phyloP scores from a whole-genome alignment of 2,888 invertebrate species.

The Hyles lineata region DNA sequence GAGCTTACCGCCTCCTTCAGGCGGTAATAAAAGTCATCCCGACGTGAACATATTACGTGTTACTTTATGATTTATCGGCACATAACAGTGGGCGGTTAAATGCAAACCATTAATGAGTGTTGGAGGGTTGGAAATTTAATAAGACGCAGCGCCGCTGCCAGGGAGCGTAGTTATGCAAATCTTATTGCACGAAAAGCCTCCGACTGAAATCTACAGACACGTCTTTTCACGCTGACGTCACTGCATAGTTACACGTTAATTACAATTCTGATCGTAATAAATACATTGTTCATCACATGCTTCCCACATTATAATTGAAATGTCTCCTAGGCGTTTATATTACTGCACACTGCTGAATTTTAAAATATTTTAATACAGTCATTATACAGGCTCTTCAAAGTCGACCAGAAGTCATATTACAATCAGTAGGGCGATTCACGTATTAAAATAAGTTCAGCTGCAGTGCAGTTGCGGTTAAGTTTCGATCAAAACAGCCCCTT shows the following conservation, averaged over 20 bases:
- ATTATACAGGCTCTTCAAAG: too few species aligned
- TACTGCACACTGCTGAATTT: too few species aligned
- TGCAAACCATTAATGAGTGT: slow-evolving; percentile 83
- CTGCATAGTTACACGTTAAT: background rate
- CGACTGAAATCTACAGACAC: slow-evolving; percentile 56
- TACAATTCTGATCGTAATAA: background rate
- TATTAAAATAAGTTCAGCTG: too few species aligned
- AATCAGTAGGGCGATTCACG: too few species aligned
- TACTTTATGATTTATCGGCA: slow-evolving; percentile 79
- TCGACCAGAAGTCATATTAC: background rate
- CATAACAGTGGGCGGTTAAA: slow-evolving; percentile 80
- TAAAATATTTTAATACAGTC: too few species aligned
- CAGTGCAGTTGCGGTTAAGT: too few species aligned
- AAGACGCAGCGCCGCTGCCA: slow-evolving; percentile 77
- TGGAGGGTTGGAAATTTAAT: slow-evolving; percentile 82
- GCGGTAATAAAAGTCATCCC: slow-evolving; percentile 71
- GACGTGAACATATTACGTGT: slow-evolving; percentile 31
- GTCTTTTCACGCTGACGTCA: slow-evolving; percentile 37
- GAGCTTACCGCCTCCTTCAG: slow-evolving; percentile 69
- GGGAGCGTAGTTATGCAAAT: slow-evolving; percentile 84
- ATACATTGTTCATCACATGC: background rate
- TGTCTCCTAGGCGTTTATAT: too few species aligned
- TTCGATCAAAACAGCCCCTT: too few species aligned
- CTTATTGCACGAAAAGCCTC: slow-evolving; percentile 80
- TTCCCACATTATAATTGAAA: too few species aligned